Evolutionary conservation across 2,888 invertebrate genomes (phyloP), one percentile per base, ranked within the genome.

Genomic region (Microplitis deprimator): DNA sequence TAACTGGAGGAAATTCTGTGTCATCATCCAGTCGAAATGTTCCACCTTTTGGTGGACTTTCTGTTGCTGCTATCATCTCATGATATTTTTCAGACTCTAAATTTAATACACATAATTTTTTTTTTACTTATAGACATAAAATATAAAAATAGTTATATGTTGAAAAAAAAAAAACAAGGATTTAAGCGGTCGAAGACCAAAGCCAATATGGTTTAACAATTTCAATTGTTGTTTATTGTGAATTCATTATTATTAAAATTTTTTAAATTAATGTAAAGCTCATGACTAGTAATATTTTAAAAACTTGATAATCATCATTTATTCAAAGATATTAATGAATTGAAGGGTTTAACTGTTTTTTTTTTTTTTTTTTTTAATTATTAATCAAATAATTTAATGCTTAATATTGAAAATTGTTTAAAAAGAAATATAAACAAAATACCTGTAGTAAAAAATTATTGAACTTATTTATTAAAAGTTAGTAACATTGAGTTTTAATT

Each of bases 1-100:
- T 93, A 86, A 96, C 94, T 81, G 96, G 96, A 83, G 96, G 96
- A 91, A 96, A 96, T 91, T 96, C 96, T 82, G 92, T 91, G 83
- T 95, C 95, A 91, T 96, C 96, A 88, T 95, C 94, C 90, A 96
- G 93, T 88, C 95, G 94, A 90, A 94, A 94, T 61, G 86, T 83
- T 59, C 86, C 86, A 82, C 92, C 91, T 77, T 93, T 93, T 78
- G 94, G 92, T 74, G 95, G 92, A 70, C 93, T 92, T 89, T 94
- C 94, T 81, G 93, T 92, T 70, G 95, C 95, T 79, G 93, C 93
- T 85, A 93, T 93, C 92, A 95, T 94, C 91, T 95, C 95, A 84
- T 92, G 91, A 86, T 92, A 92, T 90, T 94, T 95, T 89, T 94
- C 94, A 83, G 94, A 94, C 84, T 95, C 95, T 95, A 87, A 68